These are phyloP conservation scores for Gracilinanus agilis DNA, from an alignment of 2,113 vertebrate genomes.

Conservation along the genomic window DNA sequence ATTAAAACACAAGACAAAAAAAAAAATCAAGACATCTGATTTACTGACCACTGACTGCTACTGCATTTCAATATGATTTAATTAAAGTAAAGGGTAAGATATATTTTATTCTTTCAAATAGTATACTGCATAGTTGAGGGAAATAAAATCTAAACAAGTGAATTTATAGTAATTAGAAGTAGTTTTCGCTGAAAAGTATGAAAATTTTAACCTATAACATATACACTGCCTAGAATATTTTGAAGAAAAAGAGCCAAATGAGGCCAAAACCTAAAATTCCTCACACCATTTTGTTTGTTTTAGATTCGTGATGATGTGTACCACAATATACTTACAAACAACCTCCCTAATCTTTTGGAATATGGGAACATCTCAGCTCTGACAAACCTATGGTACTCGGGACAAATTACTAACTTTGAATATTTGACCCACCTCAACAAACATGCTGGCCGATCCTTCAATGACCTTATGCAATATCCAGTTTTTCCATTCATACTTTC, in stretches of 20 bases:
- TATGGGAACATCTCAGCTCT: constrained; percentile 97
- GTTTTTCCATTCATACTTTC: constrained; percentile 98
- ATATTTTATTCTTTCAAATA: too few relatives aligned
- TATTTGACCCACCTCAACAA: constrained; percentile 99
- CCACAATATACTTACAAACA: constrained; percentile 96
- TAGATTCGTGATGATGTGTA: constrained; percentile 97
- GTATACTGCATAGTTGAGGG: too few relatives aligned
- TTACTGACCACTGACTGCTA: too few relatives aligned
- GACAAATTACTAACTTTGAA: constrained; percentile 99
- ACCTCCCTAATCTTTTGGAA: constrained; percentile 97
- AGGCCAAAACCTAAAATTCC: constrained; percentile 11
- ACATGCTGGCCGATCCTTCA: constrained; percentile 97
- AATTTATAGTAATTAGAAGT: not conserved
- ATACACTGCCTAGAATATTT: not conserved
- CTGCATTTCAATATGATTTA: too few relatives aligned
- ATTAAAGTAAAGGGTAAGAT: too few relatives aligned
- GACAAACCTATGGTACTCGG: constrained; percentile 97
- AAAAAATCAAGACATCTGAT: too few relatives aligned
- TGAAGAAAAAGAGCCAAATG: not conserved
- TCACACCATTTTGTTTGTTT: constrained; percentile 24
- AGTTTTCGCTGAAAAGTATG: not conserved
- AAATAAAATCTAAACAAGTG: too few relatives aligned
- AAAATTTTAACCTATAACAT: not conserved
- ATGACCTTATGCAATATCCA: constrained; percentile 99
- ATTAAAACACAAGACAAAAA: too few relatives aligned